phyloP scores from a whole-genome alignment of 92 coral and sea anemone genomes.

The Plumapathes pennacea region DNA sequence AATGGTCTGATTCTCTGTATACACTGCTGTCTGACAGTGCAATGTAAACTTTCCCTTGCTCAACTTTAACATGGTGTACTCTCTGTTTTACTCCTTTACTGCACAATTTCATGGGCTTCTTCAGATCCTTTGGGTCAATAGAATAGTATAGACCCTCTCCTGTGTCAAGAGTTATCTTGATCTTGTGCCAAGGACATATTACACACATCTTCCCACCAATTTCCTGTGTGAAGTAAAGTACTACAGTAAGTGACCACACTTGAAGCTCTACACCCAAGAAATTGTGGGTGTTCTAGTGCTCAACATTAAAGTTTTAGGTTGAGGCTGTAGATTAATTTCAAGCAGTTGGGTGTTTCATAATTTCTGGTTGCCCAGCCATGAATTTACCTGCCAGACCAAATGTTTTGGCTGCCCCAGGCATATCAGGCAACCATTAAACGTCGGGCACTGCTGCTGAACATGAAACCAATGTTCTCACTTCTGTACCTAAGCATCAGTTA shows the following conservation, averaged over 20 bases:
- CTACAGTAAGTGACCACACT: too few relatives aligned
- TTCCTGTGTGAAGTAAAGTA: constrained; percentile 23
- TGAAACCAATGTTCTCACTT: too few relatives aligned
- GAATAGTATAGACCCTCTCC: constrained; percentile 63
- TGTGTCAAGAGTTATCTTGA: constrained; percentile 53
- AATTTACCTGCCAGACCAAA: too few relatives aligned
- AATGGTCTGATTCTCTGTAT: constrained; percentile 51
- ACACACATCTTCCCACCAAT: constrained; percentile 53
- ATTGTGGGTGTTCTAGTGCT: neutral
- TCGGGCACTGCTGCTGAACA: too few relatives aligned
- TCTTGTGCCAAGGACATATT: constrained; percentile 62
- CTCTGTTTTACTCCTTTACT: constrained; percentile 57
- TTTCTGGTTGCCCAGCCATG: too few relatives aligned
- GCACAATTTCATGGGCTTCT: constrained; percentile 54
- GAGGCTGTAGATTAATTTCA: too few relatives aligned
- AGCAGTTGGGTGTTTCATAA: too few relatives aligned
- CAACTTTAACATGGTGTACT: constrained; percentile 38
- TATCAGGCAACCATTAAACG: too few relatives aligned
- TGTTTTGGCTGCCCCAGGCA: too few relatives aligned
- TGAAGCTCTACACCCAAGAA: too few relatives aligned
- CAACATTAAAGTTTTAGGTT: too few relatives aligned
- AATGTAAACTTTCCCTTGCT: constrained; percentile 39
- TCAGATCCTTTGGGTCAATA: constrained; percentile 43
- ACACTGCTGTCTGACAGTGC: constrained; percentile 42
- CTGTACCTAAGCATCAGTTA: too few relatives aligned